phyloP scores from a whole-genome alignment of 2,113 vertebrate genomes.

The Triplophysa dalaica region DNA sequence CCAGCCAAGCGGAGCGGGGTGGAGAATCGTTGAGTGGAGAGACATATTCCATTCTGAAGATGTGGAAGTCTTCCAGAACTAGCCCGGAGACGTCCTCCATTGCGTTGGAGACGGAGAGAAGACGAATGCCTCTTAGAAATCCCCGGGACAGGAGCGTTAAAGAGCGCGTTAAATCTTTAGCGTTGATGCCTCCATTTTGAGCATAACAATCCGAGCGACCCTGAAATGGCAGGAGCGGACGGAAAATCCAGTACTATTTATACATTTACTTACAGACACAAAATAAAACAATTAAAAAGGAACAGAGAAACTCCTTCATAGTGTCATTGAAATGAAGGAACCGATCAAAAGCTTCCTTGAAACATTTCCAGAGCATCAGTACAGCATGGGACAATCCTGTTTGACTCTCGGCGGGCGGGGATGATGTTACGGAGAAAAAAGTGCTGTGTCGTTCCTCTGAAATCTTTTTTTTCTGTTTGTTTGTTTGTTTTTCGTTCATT shows the following conservation, averaged over 20 bases:
- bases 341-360: slow-evolving; percentile 23
- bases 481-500: slow-evolving; percentile 52
- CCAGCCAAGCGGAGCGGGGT: slow-evolving; percentile 43
- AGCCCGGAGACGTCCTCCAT: slow-evolving; percentile 26
- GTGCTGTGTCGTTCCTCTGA: slow-evolving; percentile 64
- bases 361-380: slow-evolving; percentile 33
- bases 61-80: slow-evolving; percentile 38
- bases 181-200: neutral
- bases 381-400: slow-evolving; percentile 16
- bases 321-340: slow-evolving; percentile 44
- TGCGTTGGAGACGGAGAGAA: slow-evolving; percentile 17
- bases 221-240: slow-evolving; percentile 33
- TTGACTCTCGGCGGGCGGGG: neutral
- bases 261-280: slow-evolving; percentile 47
- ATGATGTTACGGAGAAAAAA: slow-evolving; percentile 61
- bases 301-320: slow-evolving; percentile 39
- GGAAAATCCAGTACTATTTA: slow-evolving; percentile 48
- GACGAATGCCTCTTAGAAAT: slow-evolving; percentile 41
- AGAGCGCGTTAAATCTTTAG: slow-evolving; percentile 40
- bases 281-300: slow-evolving; percentile 29
- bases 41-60: slow-evolving; percentile 56
- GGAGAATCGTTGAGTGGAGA: slow-evolving; percentile 47
- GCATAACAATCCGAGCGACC: neutral
- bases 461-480: slow-evolving; percentile 27
- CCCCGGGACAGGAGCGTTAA: slow-evolving; percentile 39